Evolutionary conservation across 2,797 vertebrate genomes (phyloP), one percentile per base, ranked within the genome.

Genomic region (Percopsis omiscomaycus): DNA sequence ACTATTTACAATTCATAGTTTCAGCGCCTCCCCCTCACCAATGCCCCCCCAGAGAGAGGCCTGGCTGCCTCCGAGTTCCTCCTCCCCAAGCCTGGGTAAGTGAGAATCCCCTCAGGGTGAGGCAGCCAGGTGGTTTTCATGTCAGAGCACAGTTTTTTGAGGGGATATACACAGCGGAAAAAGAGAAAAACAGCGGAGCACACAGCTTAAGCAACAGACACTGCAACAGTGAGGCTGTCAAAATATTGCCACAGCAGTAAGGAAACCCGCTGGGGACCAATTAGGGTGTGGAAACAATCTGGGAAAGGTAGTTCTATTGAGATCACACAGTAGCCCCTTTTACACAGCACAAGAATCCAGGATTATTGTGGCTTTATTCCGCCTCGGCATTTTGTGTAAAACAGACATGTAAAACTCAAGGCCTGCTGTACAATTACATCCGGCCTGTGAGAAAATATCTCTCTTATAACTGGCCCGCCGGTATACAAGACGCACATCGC

Each of bases 101-200:
- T 58, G 67, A 61, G 32, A 47, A 56, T 49, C 51, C 68, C 69
- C 56, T 63, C 60, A 16, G 74, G 72, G 58, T 76, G 73, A 78
- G 73, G 59, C 71, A 59, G 64, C 65, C 71, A 75, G 68, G 69
- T 66, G 71, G 58, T 73, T 74, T 68, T 79, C 68, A 78, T 66
- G 69, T 83, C 68, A 50, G 49, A 75, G 64, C 73, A 72, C 66
- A 69, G 72, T 75, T 62, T 59, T 50, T 62, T 68, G 57, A 14
- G 27, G 22, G 29, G 66, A 74, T 48, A 45, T 49, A 46, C 54
- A 44, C 6, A 50, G 68, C 32, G 61, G 44, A 48, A 27, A 56
- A 71, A 45, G 45, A 66, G 57, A 63, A 61, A 51, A 64, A 48
- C 54, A 65, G 58, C 16, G 30, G 59, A 50, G 59, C 55, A 64